Base-by-base conservation (phyloP, 2,797 vertebrate genomes). In the Parambassis ranga region DNA sequence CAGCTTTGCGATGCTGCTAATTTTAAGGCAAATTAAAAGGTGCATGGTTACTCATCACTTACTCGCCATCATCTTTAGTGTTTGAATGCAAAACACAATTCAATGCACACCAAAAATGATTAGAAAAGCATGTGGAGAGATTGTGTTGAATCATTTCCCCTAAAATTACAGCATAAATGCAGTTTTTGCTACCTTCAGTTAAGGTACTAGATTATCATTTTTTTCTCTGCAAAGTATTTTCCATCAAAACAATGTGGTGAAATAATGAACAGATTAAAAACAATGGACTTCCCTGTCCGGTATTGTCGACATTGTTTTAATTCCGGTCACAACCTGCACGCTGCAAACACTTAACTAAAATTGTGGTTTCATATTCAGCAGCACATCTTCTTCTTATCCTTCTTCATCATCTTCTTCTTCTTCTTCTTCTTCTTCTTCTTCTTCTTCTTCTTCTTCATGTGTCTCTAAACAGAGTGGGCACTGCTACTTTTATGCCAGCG, bases 401-500 rank as follows among this genome's bases (percentile, higher is more conserved):
- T 9, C 11, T 38, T 23, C n/a, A n/a, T n/a, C 13, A 3, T 36
- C 31, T 70, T 59, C 19, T 38, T 4, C 14, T 13, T 32, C 26
- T 7, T 3, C 19, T 7, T 9, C 11, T 38, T 23, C n/a, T n/a
- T 36, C 31, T 70, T 59, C 19, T 38, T 4, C 14, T 13, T 32
- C 26, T 7, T 3, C 19, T 7, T 9, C 11, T 38, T 23, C n/a
- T n/a, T 38, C 22, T 6, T n/a, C 36, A 42, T 42, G 42, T 56
- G 44, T 68, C 24, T 10, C 28, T 35, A 37, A 76, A 60, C 27
- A 52, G 16, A 76, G 53, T 31, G 44, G 32, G 7, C 6, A 18
- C 41, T 58, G 36, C 41, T 46, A 37, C 51, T 58, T 75, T 51
- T 37, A 71, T 51, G 6, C 37, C 49, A 50, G 48, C 61, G 59